Evolutionary conservation across 1,140 invertebrate genomes (phyloP).

Genomic region (Bombus terrestris): DNA sequence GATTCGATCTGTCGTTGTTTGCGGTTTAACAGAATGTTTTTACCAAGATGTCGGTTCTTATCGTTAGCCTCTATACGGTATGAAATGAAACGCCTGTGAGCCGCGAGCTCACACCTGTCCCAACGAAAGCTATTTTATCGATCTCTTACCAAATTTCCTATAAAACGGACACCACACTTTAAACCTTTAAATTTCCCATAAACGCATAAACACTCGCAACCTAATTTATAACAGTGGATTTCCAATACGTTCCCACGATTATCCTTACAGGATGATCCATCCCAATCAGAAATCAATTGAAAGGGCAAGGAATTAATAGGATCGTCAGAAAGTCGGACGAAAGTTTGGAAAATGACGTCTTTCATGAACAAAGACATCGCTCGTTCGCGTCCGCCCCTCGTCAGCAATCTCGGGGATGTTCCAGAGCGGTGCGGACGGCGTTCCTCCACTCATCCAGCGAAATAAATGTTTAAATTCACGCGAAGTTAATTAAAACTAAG

Average conservation of each 20-base stretch:
- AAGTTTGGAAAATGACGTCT: slow-evolving; percentile 1
- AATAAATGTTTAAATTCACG: slow-evolving; percentile 74
- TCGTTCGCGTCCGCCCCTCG: slow-evolving; percentile 4
- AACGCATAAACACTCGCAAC: neutral
- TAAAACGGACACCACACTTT: too few relatives aligned
- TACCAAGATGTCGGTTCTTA: too few relatives aligned
- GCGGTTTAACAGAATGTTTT: too few relatives aligned
- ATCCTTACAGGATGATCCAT: too few relatives aligned
- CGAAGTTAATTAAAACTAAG: slow-evolving; percentile 76
- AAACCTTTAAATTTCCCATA: too few relatives aligned
- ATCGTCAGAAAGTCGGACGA: neutral
- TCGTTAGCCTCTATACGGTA: too few relatives aligned
- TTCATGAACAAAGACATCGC: slow-evolving; percentile 50
- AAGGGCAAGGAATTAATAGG: neutral
- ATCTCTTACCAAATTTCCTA: too few relatives aligned
- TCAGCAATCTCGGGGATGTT: slow-evolving; percentile 47
- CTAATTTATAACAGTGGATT: neutral
- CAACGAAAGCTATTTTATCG: too few relatives aligned
- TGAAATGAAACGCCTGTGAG: too few relatives aligned
- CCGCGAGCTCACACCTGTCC: too few relatives aligned
- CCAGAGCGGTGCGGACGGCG: slow-evolving; percentile 23
- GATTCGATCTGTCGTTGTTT: too few relatives aligned
- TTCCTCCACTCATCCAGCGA: slow-evolving; percentile 58
- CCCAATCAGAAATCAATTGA: neutral
- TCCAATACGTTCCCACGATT: too few relatives aligned